A percentile compares a stretch with the other conserved stretches of the same genome.
phyloP scores from a whole-genome alignment of 2,113 vertebrate genomes.

The Thalassoma bifasciatum region DNA sequence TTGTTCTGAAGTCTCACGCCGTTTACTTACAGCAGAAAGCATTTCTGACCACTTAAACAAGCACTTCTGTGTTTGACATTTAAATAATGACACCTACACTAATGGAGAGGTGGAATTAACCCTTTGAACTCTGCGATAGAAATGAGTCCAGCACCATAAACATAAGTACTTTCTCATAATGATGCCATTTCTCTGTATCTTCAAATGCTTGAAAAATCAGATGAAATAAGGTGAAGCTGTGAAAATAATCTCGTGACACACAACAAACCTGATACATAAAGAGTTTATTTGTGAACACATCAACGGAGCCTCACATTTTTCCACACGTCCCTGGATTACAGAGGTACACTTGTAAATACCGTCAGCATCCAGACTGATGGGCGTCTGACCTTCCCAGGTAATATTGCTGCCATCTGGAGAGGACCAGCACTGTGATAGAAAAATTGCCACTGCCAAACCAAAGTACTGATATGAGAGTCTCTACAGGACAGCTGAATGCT shows the following conservation, averaged over 20 bases:
- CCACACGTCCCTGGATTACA: slow-evolving; percentile 26
- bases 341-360: slow-evolving; percentile 19
- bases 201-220: neutral
- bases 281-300: neutral
- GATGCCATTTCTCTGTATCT: neutral
- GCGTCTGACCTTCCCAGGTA: slow-evolving; percentile 44
- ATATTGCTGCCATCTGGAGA: slow-evolving; percentile 49
- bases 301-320: neutral
- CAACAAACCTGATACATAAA: neutral
- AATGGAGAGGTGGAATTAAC: neutral
- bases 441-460: slow-evolving; percentile 1
- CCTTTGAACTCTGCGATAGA: neutral
- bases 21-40: neutral
- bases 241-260: neutral
- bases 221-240: slow-evolving; percentile 7
- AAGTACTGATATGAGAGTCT: slow-evolving; percentile 40
- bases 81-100: neutral
- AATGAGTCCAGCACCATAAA: neutral
- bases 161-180: neutral
- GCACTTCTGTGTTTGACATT: neutral
- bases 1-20: neutral
- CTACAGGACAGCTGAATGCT: slow-evolving; percentile 35
- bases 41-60: neutral
- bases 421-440: slow-evolving; percentile 20
- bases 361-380: slow-evolving; percentile 30